Conservation (phyloP, 2,113 vertebrate genomes). For the Oxyura jamaicensis region DNA sequence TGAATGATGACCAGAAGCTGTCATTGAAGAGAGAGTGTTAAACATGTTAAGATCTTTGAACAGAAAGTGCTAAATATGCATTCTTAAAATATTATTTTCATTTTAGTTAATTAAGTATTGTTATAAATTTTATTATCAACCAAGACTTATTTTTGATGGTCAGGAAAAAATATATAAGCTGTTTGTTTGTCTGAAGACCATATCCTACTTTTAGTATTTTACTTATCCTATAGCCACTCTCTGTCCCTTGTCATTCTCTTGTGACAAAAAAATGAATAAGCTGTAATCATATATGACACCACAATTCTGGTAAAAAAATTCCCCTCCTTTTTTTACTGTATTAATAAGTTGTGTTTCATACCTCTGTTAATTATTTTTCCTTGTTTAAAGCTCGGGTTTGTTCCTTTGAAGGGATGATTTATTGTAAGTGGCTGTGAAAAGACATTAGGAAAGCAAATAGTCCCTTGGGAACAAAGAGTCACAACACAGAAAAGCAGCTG, state of each 20-base stretch:
- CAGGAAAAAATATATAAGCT: neutral
- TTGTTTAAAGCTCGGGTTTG: neutral
- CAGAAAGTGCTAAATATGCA: neutral
- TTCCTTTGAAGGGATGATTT: constrained; percentile 10
- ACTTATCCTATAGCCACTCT: neutral
- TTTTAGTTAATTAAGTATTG: neutral
- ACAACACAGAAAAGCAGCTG: constrained; percentile 9
- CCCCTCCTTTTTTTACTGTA: neutral
- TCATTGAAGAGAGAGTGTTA: neutral
- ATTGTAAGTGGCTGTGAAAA: constrained; percentile 22
- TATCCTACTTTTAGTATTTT: neutral
- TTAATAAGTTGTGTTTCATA: neutral
- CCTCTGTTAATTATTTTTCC: neutral
- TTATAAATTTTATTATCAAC: neutral
- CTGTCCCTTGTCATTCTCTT: neutral
- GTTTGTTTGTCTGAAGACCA: neutral
- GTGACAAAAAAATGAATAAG: neutral
- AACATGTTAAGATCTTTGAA: neutral
- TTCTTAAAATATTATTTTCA: neutral
- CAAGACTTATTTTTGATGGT: neutral
- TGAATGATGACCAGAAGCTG: neutral
- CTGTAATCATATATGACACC: neutral
- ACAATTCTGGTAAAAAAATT: neutral
- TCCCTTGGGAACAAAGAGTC: constrained; percentile 20
- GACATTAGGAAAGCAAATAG: constrained; percentile 6